A percentile compares a stretch with the other conserved stretches of the same genome.
These are phyloP conservation scores for Antheraea mylitta DNA, from an alignment of 1,140 invertebrate genomes.

Conservation along the genomic window DNA sequence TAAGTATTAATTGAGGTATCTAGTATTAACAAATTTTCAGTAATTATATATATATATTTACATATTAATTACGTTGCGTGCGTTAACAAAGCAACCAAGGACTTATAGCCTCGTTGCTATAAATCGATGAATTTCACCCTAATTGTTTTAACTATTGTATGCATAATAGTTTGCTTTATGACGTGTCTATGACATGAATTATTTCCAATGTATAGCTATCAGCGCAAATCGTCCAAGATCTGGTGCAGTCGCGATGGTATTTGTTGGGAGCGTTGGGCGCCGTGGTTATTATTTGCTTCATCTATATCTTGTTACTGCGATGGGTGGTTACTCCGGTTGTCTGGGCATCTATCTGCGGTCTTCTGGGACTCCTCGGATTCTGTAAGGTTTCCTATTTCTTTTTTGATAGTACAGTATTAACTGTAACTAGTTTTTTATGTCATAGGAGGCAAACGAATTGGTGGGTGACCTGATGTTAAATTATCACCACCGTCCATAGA, in stretches of 20 bases:
- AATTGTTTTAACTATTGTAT: background rate
- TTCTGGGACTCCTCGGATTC: constrained; percentile 84
- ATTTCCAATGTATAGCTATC: constrained; percentile 41
- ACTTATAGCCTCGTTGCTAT: background rate
- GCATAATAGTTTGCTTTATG: background rate
- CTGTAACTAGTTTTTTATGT: too few species aligned
- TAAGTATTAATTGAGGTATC: too few species aligned
- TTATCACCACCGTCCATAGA: too few species aligned
- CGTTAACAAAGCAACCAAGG: background rate
- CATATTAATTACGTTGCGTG: background rate
- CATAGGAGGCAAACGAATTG: too few species aligned
- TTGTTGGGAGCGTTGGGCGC: constrained; percentile 83
- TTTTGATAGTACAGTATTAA: background rate
- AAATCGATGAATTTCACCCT: background rate
- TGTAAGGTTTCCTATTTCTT: constrained; percentile 71
- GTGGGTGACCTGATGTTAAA: too few species aligned
- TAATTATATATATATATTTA: background rate
- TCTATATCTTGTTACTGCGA: constrained; percentile 94
- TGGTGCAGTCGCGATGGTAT: constrained; percentile 84
- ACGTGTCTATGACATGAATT: background rate
- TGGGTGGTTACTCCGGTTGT: constrained; percentile 93
- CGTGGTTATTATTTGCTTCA: constrained; percentile 86
- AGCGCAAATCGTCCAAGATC: constrained; percentile 87
- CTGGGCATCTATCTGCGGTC: constrained; percentile 89
- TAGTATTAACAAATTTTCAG: too few species aligned